These are phyloP conservation scores for Pollenia amentaria DNA, from an alignment of 2,888 invertebrate species.

Conservation along the genomic window DNA sequence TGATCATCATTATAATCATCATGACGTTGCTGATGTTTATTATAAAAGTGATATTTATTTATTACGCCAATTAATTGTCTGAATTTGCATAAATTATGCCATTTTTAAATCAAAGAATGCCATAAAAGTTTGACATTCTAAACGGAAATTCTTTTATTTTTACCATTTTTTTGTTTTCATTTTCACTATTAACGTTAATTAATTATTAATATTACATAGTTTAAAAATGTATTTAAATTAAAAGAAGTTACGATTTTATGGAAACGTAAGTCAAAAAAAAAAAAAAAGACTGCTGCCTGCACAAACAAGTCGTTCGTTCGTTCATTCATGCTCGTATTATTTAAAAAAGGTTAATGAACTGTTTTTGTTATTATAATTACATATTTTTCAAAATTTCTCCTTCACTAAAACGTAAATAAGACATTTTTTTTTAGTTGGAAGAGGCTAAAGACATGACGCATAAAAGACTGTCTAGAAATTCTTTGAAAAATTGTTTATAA, in stretches of 20 bases:
- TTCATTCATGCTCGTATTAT: slow-evolving; percentile 23
- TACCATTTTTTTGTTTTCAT: slow-evolving; percentile 18
- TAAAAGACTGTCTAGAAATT: slow-evolving; percentile 41
- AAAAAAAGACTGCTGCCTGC: slow-evolving; percentile 8
- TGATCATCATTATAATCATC: neutral
- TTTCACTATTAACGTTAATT: slow-evolving; percentile 29
- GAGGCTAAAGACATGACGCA: slow-evolving; percentile 40
- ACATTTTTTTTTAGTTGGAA: slow-evolving; percentile 41
- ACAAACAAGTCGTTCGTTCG: slow-evolving; percentile 24
- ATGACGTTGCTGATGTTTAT: neutral
- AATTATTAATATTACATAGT: slow-evolving; percentile 19
- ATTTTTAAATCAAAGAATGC: neutral
- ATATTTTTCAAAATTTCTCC: slow-evolving; percentile 61
- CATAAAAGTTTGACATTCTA: slow-evolving; percentile 16
- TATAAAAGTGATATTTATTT: slow-evolving; percentile 17
- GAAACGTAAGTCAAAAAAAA: slow-evolving; percentile 17
- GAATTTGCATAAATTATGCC: slow-evolving; percentile 25
- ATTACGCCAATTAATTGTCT: slow-evolving; percentile 42
- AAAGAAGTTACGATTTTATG: neutral
- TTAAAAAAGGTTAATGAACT: slow-evolving; percentile 59
- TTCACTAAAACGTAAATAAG: slow-evolving; percentile 58
- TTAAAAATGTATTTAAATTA: neutral
- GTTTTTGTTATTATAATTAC: slow-evolving; percentile 52
- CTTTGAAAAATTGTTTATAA: slow-evolving; percentile 1
- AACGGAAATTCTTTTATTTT: neutral